Conservation (phyloP, 2,888 invertebrate species). For the Sphecodes monilicornis region DNA sequence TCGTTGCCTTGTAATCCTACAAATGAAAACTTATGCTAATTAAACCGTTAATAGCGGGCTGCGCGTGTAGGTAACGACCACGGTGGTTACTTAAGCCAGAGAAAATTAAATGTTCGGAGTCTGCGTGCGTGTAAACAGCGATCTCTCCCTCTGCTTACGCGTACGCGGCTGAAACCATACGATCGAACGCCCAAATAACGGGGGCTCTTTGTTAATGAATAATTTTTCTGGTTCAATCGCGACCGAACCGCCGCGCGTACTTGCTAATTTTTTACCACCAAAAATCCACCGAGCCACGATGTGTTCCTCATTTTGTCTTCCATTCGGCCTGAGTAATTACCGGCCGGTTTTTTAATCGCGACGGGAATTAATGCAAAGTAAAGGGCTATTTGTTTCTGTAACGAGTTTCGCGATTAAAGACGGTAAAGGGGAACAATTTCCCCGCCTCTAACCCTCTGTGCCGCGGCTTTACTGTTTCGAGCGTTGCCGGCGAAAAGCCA, state of each 20-base stretch:
- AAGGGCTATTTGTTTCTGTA: constrained; percentile 39
- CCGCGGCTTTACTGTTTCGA: constrained; percentile 39
- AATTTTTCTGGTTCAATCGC: constrained; percentile 27
- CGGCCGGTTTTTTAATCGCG: constrained; percentile 61
- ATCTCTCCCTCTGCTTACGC: constrained; percentile 2
- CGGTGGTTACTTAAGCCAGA: constrained; percentile 82
- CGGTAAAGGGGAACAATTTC: constrained; percentile 29
- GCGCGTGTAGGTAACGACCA: constrained; percentile 80
- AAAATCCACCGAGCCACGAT: background rate
- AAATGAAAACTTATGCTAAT: constrained; percentile 84
- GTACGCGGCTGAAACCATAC: background rate
- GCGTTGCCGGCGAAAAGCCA: constrained; percentile 55
- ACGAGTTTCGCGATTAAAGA: constrained; percentile 41
- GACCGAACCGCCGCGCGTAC: background rate
- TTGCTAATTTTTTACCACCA: background rate
- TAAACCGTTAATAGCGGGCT: constrained; percentile 83
- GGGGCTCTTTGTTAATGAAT: constrained; percentile 53
- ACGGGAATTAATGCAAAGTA: constrained; percentile 48
- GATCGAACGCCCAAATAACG: constrained; percentile 40
- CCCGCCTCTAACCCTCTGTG: background rate
- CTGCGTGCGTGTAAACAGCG: constrained; percentile 74
- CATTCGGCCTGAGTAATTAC: constrained; percentile 51
- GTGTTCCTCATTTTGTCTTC: background rate
- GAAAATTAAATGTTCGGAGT: constrained; percentile 81
- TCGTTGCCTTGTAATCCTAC: constrained; percentile 77